Conservation (phyloP, 1,140 invertebrate species). For the Saxidomus purpurata region DNA sequence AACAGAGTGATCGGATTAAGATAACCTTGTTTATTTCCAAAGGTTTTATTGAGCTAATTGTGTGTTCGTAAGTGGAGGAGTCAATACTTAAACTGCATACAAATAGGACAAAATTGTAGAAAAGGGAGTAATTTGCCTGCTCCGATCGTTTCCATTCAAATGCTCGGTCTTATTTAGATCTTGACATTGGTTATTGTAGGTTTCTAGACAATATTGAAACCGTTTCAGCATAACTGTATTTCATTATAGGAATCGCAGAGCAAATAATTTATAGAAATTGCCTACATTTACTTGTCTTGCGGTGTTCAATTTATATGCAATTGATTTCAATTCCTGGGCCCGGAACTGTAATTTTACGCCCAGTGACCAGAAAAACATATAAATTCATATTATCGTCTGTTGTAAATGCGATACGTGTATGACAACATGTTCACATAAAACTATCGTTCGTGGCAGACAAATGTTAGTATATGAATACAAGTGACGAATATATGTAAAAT, state of each 20-base stretch:
- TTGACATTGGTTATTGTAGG: not conserved
- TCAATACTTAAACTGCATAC: not conserved
- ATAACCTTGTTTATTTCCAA: no score
- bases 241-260: slow-evolving; percentile 15
- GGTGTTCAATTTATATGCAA: slow-evolving; percentile 45
- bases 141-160: not conserved
- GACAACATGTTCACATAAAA: not conserved
- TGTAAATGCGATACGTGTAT: not conserved
- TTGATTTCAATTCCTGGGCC: slow-evolving; percentile 43
- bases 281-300: slow-evolving; percentile 46
- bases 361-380: slow-evolving; percentile 23
- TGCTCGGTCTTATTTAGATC: not conserved
- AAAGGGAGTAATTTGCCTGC: not conserved
- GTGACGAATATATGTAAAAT: not conserved
- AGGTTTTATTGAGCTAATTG: no score
- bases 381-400: slow-evolving; percentile 45
- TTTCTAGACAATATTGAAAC: slow-evolving; percentile 36
- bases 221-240: slow-evolving; percentile 13
- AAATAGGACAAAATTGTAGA: not conserved
- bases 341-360: slow-evolving; percentile 39
- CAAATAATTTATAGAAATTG: slow-evolving; percentile 53
- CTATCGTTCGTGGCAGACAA: not conserved
- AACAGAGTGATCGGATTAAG: no score
- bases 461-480: not conserved
- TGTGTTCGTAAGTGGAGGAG: not conserved